A percentile compares a stretch with the other conserved stretches of the same genome.
Conservation (phyloP, 1,140 invertebrate species). For the Heliconius melpomene region DNA sequence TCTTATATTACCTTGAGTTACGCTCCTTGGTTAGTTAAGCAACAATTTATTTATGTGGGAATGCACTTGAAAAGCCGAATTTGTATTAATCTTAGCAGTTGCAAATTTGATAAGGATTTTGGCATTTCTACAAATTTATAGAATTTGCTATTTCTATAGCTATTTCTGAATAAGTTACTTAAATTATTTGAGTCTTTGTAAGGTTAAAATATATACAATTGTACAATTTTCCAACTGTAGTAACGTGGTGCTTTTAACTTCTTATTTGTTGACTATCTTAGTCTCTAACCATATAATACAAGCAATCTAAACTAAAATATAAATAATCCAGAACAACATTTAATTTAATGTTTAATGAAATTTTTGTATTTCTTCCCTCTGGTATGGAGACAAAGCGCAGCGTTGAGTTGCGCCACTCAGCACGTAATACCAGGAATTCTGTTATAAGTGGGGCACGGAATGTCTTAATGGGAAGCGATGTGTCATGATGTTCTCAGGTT, state of each 20-base stretch:
- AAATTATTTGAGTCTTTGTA: neutral
- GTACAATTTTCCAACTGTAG: too few species aligned
- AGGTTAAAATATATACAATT: too few species aligned
- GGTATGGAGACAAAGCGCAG: too few species aligned
- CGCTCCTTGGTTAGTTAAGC: slow-evolving; percentile 9
- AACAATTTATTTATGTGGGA: slow-evolving; percentile 25
- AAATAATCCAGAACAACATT: neutral
- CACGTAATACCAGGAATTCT: too few species aligned
- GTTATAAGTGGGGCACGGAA: neutral
- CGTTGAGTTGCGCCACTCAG: neutral
- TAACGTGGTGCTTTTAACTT: too few species aligned
- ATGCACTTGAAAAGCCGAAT: slow-evolving; percentile 14
- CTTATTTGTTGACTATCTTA: too few species aligned
- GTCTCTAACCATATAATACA: too few species aligned
- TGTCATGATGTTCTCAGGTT: too few species aligned
- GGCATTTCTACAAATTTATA: neutral
- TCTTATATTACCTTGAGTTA: slow-evolving; percentile 29
- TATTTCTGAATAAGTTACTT: neutral
- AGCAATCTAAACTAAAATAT: too few species aligned
- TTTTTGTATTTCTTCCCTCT: neutral
- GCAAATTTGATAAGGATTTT: neutral
- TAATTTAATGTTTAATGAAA: too few species aligned
- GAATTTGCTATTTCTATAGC: neutral
- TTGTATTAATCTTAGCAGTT: neutral
- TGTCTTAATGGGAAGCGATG: neutral